Conservation (phyloP, 2,888 invertebrate genomes). For the Metopia argyrocephala region DNA sequence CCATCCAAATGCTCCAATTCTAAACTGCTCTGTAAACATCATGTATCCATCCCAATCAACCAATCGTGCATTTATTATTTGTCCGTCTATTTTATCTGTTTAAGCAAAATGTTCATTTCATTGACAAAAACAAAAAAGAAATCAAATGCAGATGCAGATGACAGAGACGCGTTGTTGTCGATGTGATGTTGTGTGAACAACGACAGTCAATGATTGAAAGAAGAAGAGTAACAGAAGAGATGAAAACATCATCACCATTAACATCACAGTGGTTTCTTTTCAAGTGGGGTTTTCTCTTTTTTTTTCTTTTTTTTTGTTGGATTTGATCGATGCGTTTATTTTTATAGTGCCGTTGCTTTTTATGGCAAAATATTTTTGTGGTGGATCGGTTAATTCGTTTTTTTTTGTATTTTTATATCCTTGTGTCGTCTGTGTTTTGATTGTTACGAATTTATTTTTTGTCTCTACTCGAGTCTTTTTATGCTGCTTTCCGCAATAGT, state of each 20-base stretch:
- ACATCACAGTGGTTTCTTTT: conserved; percentile 49
- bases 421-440: conserved; percentile 44
- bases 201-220: no score
- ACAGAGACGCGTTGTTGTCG: conserved; percentile 42
- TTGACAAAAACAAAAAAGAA: conserved; percentile 8
- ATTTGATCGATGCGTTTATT: conserved; percentile 64
- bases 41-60: conserved; percentile 22
- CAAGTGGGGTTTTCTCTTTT: no score
- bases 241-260: conserved; percentile 58
- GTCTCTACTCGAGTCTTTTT: conserved; percentile 34
- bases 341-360: conserved; percentile 63
- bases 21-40: conserved; percentile 43
- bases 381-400: not conserved
- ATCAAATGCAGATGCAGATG: conserved; percentile 29
- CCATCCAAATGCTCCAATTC: conserved; percentile 53
- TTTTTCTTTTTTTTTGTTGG: conserved; percentile 10
- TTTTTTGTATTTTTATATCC: conserved; percentile 18
- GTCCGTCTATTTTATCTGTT: no score
- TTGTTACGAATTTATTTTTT: conserved; percentile 54
- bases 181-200: not conserved
- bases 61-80: no score
- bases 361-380: conserved; percentile 56
- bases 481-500: not conserved
- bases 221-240: not conserved
- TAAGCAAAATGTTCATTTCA: conserved; percentile 29